Conservation (phyloP, 1,140 invertebrate genomes). For the Centruroides sculpturatus region DNA sequence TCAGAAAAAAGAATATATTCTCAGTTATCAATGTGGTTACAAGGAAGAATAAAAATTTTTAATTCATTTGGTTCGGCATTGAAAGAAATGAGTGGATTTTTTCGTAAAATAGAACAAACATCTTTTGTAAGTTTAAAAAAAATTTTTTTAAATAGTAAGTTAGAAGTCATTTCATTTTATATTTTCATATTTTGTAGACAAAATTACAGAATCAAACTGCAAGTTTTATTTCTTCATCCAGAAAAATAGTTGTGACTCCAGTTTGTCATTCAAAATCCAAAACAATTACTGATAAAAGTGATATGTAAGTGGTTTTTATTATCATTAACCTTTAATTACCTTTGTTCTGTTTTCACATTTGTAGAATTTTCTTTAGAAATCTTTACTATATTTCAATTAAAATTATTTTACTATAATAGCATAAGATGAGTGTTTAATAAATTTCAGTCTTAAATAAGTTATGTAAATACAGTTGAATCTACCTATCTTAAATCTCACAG, state of each 20-base stretch:
- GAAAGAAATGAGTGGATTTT: conserved; percentile 9
- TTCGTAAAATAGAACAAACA: conserved; percentile 4
- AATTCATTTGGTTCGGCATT: conserved; percentile 12
- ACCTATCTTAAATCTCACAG: too few relatives aligned
- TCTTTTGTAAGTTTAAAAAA: background rate
- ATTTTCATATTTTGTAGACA: background rate
- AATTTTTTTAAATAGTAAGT: background rate
- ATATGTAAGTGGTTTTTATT: too few relatives aligned
- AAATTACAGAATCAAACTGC: background rate
- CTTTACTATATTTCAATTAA: too few relatives aligned
- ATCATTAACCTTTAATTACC: too few relatives aligned
- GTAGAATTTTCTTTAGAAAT: too few relatives aligned
- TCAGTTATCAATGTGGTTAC: conserved; percentile 19
- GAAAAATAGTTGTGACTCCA: background rate
- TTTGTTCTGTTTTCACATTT: too few relatives aligned
- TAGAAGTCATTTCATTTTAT: background rate
- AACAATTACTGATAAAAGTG: too few relatives aligned
- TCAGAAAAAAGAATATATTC: conserved; percentile 11
- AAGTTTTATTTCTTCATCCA: background rate
- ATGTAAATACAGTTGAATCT: too few relatives aligned
- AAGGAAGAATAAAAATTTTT: conserved; percentile 13
- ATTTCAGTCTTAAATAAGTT: too few relatives aligned
- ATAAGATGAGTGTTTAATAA: too few relatives aligned
- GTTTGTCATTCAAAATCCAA: background rate
- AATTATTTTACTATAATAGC: too few relatives aligned